phyloP scores from a whole-genome alignment of 1,140 invertebrate genomes.

The Phortica variegata region DNA sequence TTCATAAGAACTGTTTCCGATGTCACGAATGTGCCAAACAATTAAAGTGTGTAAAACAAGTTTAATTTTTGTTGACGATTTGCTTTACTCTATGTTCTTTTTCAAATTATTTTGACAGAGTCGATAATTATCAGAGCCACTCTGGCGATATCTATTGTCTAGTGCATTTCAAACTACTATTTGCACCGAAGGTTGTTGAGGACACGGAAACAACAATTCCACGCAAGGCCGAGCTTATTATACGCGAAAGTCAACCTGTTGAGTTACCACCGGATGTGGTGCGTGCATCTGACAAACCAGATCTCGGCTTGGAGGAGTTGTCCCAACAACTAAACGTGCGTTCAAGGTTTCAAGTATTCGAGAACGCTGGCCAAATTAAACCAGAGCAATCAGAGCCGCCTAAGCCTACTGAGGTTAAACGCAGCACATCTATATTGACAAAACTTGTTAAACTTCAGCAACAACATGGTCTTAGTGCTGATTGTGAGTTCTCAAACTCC shows the following conservation, averaged over 20 bases:
- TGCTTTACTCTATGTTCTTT: background rate
- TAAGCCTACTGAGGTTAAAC: constrained; percentile 58
- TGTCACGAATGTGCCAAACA: constrained; percentile 87
- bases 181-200: constrained; percentile 87
- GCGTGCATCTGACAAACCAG: constrained; percentile 84
- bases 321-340: constrained; percentile 80
- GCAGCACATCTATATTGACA: constrained; percentile 75
- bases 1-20: constrained; percentile 91
- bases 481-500: constrained; percentile 60
- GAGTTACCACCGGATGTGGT: constrained; percentile 88
- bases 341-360: constrained; percentile 83
- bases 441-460: constrained; percentile 80
- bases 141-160: constrained; percentile 87
- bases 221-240: constrained; percentile 84
- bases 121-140: constrained; percentile 88
- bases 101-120: constrained; percentile 60
- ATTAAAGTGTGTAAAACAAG: constrained; percentile 67
- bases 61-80: background rate
- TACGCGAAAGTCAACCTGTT: constrained; percentile 84
- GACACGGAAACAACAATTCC: constrained; percentile 67
- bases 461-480: constrained; percentile 78
- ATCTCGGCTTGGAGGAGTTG: constrained; percentile 81
- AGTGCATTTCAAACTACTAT: constrained; percentile 89
- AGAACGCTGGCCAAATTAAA: constrained; percentile 61
- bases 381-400: constrained; percentile 3